These are phyloP conservation scores for Aromia moschata DNA, from an alignment of 2,888 invertebrate genomes.

Conservation along the genomic window DNA sequence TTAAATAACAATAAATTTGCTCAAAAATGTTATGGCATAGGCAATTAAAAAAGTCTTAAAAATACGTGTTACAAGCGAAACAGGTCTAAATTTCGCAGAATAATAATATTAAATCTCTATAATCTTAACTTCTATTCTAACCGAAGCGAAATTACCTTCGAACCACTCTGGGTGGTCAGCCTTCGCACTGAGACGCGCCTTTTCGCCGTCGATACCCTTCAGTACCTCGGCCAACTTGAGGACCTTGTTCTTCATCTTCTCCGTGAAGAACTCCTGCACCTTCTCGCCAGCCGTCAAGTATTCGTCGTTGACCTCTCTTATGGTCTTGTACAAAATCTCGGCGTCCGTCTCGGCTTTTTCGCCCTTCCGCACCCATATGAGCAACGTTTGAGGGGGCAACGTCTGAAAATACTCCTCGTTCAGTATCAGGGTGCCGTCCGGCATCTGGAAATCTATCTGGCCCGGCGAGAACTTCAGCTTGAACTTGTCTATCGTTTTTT, in stretches of 20 bases:
- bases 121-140: not conserved
- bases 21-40: too few species aligned
- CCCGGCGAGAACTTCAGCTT: constrained; percentile 54
- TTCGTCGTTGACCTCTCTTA: constrained; percentile 73
- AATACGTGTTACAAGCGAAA: too few species aligned
- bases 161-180: constrained; percentile 81
- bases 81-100: too few species aligned
- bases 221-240: constrained; percentile 62
- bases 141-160: constrained; percentile 65
- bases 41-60: too few species aligned
- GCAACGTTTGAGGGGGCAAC: constrained; percentile 77
- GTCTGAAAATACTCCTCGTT: constrained; percentile 82
- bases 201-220: constrained; percentile 66
- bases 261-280: constrained; percentile 78
- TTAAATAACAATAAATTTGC: too few species aligned
- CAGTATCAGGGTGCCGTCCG: constrained; percentile 76
- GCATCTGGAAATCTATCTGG: constrained; percentile 58
- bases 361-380: constrained; percentile 66
- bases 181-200: constrained; percentile 67
- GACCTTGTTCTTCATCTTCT: constrained; percentile 70
- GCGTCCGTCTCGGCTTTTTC: constrained; percentile 68
- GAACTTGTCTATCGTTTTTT: constrained; percentile 73
- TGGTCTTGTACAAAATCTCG: constrained; percentile 75
- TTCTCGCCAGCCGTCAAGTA: constrained; percentile 76
- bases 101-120: too few species aligned